Conservation (phyloP, 2,797 vertebrate species). For the Ptychobarbus kaznakovi region DNA sequence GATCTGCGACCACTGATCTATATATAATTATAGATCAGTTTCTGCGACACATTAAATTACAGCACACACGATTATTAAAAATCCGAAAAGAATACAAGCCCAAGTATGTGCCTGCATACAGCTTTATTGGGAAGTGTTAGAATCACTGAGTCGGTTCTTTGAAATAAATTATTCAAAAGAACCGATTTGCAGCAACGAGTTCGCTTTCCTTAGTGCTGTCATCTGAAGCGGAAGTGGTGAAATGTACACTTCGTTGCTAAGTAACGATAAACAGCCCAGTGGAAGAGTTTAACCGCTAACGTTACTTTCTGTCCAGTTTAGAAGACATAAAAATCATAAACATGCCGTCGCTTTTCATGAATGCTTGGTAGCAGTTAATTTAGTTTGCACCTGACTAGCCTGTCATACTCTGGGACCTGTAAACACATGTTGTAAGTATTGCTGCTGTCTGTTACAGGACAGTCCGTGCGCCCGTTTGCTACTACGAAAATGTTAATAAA, state of each 20-base stretch:
- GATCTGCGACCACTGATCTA: too few relatives aligned
- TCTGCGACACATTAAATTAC: too few relatives aligned
- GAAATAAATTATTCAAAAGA: neutral
- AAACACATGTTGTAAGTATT: constrained; percentile 31
- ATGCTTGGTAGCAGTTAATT: neutral
- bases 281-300: neutral
- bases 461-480: neutral
- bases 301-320: neutral
- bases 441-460: neutral
- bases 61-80: neutral
- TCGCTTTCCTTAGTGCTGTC: neutral
- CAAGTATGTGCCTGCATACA: neutral
- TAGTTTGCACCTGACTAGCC: neutral
- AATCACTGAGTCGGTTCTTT: constrained; percentile 7
- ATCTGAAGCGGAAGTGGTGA: constrained; percentile 22
- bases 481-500: neutral
- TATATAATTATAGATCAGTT: too few relatives aligned
- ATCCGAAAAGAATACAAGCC: neutral
- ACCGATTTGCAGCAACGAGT: neutral
- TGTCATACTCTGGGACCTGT: neutral
- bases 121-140: neutral
- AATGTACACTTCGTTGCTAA: constrained; percentile 18
- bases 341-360: neutral
- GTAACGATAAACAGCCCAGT: constrained; percentile 28
- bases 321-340: neutral